Percentiles rank a stretch among this genome's conserved stretches.
phyloP scores from a whole-genome alignment of 1,140 invertebrate genomes.

The Psilanteris sp. region DNA sequence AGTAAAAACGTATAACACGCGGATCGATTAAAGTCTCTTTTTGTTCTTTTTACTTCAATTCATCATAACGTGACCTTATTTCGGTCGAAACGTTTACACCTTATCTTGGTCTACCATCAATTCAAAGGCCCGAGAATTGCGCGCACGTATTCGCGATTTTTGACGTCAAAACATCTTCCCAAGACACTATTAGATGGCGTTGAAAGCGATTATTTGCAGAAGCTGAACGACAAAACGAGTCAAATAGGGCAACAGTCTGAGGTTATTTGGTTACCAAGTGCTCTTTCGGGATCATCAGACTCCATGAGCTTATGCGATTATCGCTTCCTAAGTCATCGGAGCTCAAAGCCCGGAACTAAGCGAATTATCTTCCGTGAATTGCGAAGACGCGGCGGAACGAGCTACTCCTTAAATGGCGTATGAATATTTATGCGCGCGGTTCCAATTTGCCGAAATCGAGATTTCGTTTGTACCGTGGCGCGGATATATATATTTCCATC shows the following conservation, averaged over 20 bases:
- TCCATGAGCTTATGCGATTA: slow-evolving; percentile 62
- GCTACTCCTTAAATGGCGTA: slow-evolving; percentile 66
- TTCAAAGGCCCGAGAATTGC: too few species aligned
- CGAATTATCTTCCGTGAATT: slow-evolving; percentile 69
- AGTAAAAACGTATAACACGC: too few species aligned
- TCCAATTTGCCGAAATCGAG: slow-evolving; percentile 29
- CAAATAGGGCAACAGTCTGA: slow-evolving; percentile 35
- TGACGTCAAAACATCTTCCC: too few species aligned
- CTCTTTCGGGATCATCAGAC: slow-evolving; percentile 39
- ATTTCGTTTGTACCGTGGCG: slow-evolving; percentile 43
- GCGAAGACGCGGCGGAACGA: slow-evolving; percentile 52
- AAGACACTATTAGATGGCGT: not conserved
- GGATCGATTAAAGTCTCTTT: too few species aligned
- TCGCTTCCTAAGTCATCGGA: slow-evolving; percentile 58
- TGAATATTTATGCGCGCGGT: slow-evolving; percentile 71
- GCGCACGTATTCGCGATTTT: too few species aligned
- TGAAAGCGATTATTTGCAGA: slow-evolving; percentile 11
- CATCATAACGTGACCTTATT: too few species aligned
- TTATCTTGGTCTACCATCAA: too few species aligned
- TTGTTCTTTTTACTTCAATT: too few species aligned
- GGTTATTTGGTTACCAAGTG: slow-evolving; percentile 64
- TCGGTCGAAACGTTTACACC: too few species aligned
- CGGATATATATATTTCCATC: slow-evolving; percentile 3
- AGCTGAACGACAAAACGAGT: slow-evolving; percentile 31
- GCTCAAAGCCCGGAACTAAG: slow-evolving; percentile 63